These are phyloP conservation scores for Lepidotrigona ventralis DNA, from an alignment of 1,140 invertebrate species.

Conservation along the genomic window DNA sequence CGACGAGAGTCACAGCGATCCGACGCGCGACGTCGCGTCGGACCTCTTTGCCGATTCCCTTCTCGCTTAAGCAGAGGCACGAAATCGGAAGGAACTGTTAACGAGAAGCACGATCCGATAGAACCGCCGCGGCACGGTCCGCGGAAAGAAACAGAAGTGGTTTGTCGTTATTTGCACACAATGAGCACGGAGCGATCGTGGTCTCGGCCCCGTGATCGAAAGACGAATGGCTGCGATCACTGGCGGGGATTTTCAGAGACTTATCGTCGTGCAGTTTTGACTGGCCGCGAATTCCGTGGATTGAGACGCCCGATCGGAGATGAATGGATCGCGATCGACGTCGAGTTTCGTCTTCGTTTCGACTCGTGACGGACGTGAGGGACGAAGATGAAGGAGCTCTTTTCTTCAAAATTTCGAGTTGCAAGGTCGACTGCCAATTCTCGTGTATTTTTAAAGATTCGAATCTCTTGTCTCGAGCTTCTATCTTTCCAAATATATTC, in stretches of 20 bases:
- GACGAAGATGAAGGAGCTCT: not conserved
- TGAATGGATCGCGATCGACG: constrained; percentile 28
- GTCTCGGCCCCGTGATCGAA: constrained; percentile 23
- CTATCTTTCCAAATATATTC: no score
- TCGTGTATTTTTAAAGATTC: no score
- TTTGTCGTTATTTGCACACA: constrained; percentile 54
- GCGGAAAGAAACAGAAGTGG: constrained; percentile 31
- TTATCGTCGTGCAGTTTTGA: constrained; percentile 31
- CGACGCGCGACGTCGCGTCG: no score
- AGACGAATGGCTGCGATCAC: constrained; percentile 35
- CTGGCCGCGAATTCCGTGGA: not conserved
- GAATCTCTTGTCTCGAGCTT: no score
- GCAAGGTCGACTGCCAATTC: no score
- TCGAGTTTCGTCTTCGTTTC: not conserved
- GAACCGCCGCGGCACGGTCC: constrained; percentile 27
- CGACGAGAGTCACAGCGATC: not conserved
- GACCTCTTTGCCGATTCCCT: not conserved
- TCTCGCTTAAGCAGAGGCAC: constrained; percentile 9
- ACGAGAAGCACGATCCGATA: constrained; percentile 43
- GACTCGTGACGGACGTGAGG: not conserved
- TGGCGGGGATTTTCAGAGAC: constrained; percentile 35
- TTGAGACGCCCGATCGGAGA: not conserved
- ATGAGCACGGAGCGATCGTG: constrained; percentile 14
- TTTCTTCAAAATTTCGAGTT: not conserved
- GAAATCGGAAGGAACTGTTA: constrained; percentile 47